Conservation (phyloP, 2,888 invertebrate genomes). For the Oligia fasciuncula region DNA sequence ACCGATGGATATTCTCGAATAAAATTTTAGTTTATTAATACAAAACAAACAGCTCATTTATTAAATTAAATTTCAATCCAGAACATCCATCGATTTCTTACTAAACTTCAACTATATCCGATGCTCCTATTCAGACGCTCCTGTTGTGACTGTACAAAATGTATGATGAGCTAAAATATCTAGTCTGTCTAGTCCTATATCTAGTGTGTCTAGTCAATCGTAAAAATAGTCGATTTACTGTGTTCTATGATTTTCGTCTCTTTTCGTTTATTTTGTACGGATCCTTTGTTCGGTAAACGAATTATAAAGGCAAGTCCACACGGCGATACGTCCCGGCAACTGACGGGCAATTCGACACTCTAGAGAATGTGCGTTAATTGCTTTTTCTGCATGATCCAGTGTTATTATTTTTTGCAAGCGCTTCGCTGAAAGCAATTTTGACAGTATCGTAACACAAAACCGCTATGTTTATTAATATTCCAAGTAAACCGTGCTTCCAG, state of each 20-base stretch:
- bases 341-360: neutral
- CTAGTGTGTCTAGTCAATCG: neutral
- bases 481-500: neutral
- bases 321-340: conserved; percentile 1
- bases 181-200: neutral
- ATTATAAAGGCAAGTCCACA: conserved; percentile 35
- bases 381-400: conserved; percentile 30
- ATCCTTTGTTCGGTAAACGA: conserved; percentile 41
- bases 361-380: conserved; percentile 34
- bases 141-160: neutral
- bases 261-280: conserved; percentile 24
- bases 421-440: conserved; percentile 15
- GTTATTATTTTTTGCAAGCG: conserved; percentile 25
- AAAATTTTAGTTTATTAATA: too few species aligned
- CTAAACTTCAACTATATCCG: too few species aligned
- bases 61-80: too few species aligned
- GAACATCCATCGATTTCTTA: too few species aligned
- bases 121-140: too few species aligned
- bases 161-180: neutral
- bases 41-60: too few species aligned
- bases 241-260: conserved; percentile 6
- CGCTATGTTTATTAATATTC: conserved; percentile 30
- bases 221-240: conserved; percentile 2
- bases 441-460: conserved; percentile 13
- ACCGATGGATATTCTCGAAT: too few species aligned